phyloP scores from a whole-genome alignment of 2,888 invertebrate species.

The Epistrophe grossulariae region DNA sequence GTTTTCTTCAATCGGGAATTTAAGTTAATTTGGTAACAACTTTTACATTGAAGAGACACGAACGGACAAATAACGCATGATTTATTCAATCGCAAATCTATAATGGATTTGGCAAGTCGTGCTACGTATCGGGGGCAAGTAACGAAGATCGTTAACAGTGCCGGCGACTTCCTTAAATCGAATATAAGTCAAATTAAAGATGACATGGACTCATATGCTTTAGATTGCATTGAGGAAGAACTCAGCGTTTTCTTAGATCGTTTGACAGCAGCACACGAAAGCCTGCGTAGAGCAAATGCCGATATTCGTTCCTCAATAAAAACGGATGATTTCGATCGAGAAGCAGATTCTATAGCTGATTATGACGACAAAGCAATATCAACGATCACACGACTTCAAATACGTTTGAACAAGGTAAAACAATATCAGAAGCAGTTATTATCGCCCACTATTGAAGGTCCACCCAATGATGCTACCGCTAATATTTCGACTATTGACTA shows the following conservation, averaged over 20 bases:
- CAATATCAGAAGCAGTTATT: neutral
- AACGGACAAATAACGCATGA: conserved; percentile 23
- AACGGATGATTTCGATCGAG: conserved; percentile 38
- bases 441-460: neutral
- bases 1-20: conserved; percentile 1
- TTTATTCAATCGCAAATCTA: conserved; percentile 4
- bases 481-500: conserved; percentile 21
- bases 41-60: neutral
- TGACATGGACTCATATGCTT: conserved; percentile 3
- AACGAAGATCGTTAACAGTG: conserved; percentile 36
- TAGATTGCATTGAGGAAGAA: conserved; percentile 36
- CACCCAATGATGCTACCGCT: neutral
- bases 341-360: conserved; percentile 43
- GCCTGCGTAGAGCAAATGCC: conserved; percentile 23
- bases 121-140: neutral
- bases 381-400: conserved; percentile 38
- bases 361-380: conserved; percentile 40
- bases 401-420: conserved; percentile 47
- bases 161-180: conserved; percentile 18
- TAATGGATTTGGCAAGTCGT: conserved; percentile 4
- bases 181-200: neutral
- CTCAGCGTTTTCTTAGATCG: conserved; percentile 35
- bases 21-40: neutral
- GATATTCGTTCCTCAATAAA: conserved; percentile 28
- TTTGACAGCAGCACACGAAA: conserved; percentile 31